Conservation (phyloP, 2,888 invertebrate genomes). For the Alloscopus bannaensis region DNA sequence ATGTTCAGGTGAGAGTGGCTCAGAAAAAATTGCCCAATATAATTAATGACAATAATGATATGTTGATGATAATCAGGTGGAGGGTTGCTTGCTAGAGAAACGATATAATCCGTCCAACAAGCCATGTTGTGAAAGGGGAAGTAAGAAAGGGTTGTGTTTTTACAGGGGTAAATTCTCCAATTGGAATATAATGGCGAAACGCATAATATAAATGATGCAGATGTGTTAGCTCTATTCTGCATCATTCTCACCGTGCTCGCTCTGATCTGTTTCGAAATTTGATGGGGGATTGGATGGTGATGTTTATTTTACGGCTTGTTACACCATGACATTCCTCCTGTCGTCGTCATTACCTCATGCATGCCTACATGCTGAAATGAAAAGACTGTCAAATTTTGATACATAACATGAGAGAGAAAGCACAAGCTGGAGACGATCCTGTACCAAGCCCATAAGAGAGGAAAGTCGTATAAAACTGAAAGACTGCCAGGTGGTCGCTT, state of each 20-base stretch:
- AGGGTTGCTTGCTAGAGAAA: neutral
- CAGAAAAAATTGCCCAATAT: conserved; percentile 11
- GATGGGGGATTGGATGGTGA: conserved; percentile 14
- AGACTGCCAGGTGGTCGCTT: conserved; percentile 56
- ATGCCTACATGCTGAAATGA: conserved; percentile 8
- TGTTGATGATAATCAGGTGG: conserved; percentile 13
- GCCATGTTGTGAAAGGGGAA: no score
- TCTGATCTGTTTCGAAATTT: neutral
- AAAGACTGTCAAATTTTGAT: neutral
- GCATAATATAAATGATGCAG: neutral
- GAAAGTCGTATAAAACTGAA: neutral
- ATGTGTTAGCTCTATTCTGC: neutral
- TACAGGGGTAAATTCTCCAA: no score
- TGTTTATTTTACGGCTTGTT: conserved; percentile 52
- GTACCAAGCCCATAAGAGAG: conserved; percentile 8
- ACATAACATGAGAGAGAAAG: neutral
- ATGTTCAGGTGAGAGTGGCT: no score
- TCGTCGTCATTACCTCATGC: conserved; percentile 32
- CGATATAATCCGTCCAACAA: no score
- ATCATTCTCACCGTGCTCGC: neutral
- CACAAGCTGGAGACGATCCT: neutral
- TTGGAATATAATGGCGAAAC: conserved; percentile 16
- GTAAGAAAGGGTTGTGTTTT: conserved; percentile 27
- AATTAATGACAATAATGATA: conserved; percentile 14
- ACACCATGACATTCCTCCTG: conserved; percentile 54